These are phyloP conservation scores for Ctenoplectra terminalis DNA, from an alignment of 1,140 invertebrate species.

Conservation along the genomic window DNA sequence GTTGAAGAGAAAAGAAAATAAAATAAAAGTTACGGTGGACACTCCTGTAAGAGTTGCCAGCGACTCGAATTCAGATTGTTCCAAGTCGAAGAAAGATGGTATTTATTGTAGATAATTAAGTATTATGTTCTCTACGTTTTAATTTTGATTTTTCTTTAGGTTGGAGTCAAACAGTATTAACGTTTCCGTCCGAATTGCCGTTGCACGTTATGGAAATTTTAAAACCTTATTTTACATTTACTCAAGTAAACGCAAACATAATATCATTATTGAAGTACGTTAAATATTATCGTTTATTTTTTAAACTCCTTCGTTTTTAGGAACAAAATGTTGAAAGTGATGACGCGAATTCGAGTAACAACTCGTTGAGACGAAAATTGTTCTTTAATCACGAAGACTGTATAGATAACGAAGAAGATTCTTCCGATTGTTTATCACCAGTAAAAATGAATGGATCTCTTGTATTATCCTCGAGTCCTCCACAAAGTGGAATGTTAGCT, in stretches of 20 bases:
- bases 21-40: conserved; percentile 25
- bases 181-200: conserved; percentile 84
- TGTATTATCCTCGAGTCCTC: conserved; percentile 68
- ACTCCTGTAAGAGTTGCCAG: background rate
- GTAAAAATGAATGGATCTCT: conserved; percentile 63
- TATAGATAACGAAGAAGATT: conserved; percentile 68
- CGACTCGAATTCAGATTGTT: conserved; percentile 23
- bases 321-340: conserved; percentile 78
- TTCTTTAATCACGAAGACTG: conserved; percentile 76
- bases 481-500: conserved; percentile 76
- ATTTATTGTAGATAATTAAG: conserved; percentile 27
- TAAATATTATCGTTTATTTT: background rate
- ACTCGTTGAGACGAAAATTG: conserved; percentile 79
- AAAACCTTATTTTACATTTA: conserved; percentile 85
- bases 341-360: conserved; percentile 76
- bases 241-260: conserved; percentile 77
- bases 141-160: conserved; percentile 71
- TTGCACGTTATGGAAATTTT: conserved; percentile 84
- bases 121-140: background rate
- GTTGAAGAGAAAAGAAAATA: conserved; percentile 56
- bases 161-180: conserved; percentile 85
- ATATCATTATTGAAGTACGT: background rate
- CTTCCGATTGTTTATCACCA: conserved; percentile 66
- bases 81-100: conserved; percentile 73
- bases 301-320: conserved; percentile 47